Conservation (phyloP, 2,888 invertebrate genomes). For the Escarpia spicata region DNA sequence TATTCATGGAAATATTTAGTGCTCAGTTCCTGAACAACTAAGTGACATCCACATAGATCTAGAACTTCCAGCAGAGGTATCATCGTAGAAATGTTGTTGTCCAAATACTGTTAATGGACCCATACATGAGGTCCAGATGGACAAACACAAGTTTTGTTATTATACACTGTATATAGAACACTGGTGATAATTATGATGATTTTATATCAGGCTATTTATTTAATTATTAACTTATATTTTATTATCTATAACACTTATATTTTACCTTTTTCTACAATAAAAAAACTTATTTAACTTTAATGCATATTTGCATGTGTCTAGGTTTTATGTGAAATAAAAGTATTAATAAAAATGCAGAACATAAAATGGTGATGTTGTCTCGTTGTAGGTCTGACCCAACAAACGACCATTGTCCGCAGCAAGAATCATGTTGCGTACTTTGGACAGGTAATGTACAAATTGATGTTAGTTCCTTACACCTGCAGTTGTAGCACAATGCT, state of each 20-base stretch:
- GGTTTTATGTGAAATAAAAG: not conserved
- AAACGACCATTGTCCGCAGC: slow-evolving; percentile 37
- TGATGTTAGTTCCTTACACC: not conserved
- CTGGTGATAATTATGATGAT: not conserved
- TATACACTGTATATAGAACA: not conserved
- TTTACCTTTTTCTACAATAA: too few species aligned
- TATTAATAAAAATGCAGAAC: not conserved
- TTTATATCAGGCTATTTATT: not conserved
- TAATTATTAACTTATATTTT: too few species aligned
- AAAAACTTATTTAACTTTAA: too few species aligned
- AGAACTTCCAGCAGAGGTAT: not conserved
- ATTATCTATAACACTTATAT: too few species aligned
- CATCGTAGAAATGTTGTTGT: not conserved
- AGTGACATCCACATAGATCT: not conserved
- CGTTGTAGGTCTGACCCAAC: slow-evolving; percentile 35
- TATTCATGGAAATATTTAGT: not conserved
- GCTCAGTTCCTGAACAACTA: not conserved
- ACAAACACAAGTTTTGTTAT: too few species aligned
- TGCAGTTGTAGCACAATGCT: not conserved
- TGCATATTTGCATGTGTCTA: too few species aligned
- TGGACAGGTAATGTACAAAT: slow-evolving; percentile 39
- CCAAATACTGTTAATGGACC: not conserved
- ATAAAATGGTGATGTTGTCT: not conserved
- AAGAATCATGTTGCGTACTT: slow-evolving; percentile 44
- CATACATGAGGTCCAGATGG: not conserved